Evolutionary conservation across 92 coral and sea anemone genomes (phyloP).

Genomic region (Umimayanthus kanabou): DNA sequence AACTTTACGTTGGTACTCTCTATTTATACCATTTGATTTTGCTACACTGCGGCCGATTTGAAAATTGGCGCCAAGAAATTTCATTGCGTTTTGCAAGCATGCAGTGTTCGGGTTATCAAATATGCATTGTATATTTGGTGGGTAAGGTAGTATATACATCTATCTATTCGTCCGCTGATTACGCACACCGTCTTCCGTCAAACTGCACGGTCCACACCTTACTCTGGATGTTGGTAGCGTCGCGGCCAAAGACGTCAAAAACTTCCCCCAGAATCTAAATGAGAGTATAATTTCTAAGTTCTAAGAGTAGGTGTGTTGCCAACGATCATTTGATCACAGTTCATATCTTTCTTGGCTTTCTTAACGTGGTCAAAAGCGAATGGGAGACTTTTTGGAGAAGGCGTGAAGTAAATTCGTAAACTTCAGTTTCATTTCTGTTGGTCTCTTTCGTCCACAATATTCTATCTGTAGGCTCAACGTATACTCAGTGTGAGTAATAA

Average conservation of each 20-base stretch:
- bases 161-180: too few relatives aligned
- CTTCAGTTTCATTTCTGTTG: background rate
- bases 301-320: too few relatives aligned
- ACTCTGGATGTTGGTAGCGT: too few relatives aligned
- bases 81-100: background rate
- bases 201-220: too few relatives aligned
- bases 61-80: background rate
- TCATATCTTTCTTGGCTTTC: too few relatives aligned
- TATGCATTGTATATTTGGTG: background rate
- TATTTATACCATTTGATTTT: too few relatives aligned
- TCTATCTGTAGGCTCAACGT: background rate
- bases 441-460: background rate
- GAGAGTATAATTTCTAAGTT: too few relatives aligned
- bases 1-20: background rate
- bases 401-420: background rate
- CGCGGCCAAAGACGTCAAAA: too few relatives aligned
- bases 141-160: too few relatives aligned
- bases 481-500: background rate
- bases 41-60: background rate
- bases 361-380: background rate
- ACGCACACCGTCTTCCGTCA: too few relatives aligned
- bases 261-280: too few relatives aligned
- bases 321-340: too few relatives aligned
- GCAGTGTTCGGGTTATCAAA: background rate
- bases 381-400: background rate